A percentile compares a stretch with the other conserved stretches of the same genome.
These are phyloP conservation scores for Endotricha flammealis DNA, from an alignment of 2,888 invertebrate genomes.

Conservation along the genomic window DNA sequence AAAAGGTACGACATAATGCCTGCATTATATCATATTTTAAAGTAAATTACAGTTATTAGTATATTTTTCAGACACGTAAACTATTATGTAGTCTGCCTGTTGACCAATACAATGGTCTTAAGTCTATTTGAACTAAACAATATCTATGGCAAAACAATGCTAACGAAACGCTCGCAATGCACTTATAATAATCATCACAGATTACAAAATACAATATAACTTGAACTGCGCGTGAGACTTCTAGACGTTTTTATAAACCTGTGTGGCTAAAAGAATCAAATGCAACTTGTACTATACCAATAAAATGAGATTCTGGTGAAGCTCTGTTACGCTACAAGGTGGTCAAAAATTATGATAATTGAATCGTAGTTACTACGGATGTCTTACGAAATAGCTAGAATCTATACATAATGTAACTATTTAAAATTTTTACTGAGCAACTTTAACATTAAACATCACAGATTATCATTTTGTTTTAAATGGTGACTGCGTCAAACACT, in stretches of 20 bases:
- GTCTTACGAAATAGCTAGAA: slow-evolving; percentile 17
- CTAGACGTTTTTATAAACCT: too few species aligned
- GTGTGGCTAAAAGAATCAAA: slow-evolving; percentile 2
- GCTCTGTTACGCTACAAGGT: background rate
- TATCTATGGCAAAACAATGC: slow-evolving; percentile 44
- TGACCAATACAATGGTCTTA: slow-evolving; percentile 16
- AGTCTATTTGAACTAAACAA: slow-evolving; percentile 38
- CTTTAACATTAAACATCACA: slow-evolving; percentile 54
- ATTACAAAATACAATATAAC: slow-evolving; percentile 40
- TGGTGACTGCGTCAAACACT: slow-evolving; percentile 20
- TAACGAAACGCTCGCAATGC: slow-evolving; percentile 34
- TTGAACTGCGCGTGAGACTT: too few species aligned
- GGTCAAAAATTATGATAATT: background rate
- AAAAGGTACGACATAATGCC: slow-evolving; percentile 1
- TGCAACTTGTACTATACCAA: slow-evolving; percentile 7
- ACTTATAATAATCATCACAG: slow-evolving; percentile 69
- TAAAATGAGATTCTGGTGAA: slow-evolving; percentile 8
- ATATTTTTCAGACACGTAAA: background rate
- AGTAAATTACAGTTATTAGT: too few species aligned
- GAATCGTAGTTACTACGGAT: slow-evolving; percentile 5
- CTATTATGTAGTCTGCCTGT: background rate
- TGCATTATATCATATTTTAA: background rate
- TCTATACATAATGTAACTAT: slow-evolving; percentile 34
- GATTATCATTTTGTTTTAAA: slow-evolving; percentile 27
- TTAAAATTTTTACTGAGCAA: slow-evolving; percentile 68